Conservation (phyloP, 2,888 invertebrate species). For the Pristionchus exspectatus region DNA sequence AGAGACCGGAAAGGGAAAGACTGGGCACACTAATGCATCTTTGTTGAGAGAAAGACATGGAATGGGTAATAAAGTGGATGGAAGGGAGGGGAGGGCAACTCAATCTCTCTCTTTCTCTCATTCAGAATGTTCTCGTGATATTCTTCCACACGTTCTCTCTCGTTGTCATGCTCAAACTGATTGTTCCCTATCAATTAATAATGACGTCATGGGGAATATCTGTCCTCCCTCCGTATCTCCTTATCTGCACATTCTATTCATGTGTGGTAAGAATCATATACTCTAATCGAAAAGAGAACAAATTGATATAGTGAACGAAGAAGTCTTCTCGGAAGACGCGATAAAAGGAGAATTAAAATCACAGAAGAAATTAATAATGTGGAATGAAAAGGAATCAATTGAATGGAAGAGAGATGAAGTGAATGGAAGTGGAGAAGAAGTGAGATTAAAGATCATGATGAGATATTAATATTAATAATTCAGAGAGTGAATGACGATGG, state of each 20-base stretch:
- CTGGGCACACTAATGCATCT: neutral
- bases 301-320: slow-evolving; percentile 74
- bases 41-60: slow-evolving; percentile 43
- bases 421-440: slow-evolving; percentile 7
- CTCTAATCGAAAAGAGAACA: neutral
- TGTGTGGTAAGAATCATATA: slow-evolving; percentile 79
- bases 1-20: neutral
- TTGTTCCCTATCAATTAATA: slow-evolving; percentile 79
- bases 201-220: slow-evolving; percentile 79
- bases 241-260: slow-evolving; percentile 80
- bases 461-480: neutral
- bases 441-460: neutral
- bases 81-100: neutral
- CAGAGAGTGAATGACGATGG: slow-evolving; percentile 36
- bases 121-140: slow-evolving; percentile 75
- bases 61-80: neutral
- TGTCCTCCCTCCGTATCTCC: slow-evolving; percentile 79
- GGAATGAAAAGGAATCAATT: neutral
- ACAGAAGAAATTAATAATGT: slow-evolving; percentile 60
- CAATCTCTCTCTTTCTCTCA: neutral
- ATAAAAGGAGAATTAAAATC: slow-evolving; percentile 72
- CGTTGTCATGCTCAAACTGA: slow-evolving; percentile 80
- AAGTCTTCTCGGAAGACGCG: slow-evolving; percentile 77
- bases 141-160: slow-evolving; percentile 74
- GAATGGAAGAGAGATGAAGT: slow-evolving; percentile 19